These are phyloP conservation scores for Sylvicapra grimmia DNA, from an alignment of 2,113 vertebrate genomes.

Conservation along the genomic window DNA sequence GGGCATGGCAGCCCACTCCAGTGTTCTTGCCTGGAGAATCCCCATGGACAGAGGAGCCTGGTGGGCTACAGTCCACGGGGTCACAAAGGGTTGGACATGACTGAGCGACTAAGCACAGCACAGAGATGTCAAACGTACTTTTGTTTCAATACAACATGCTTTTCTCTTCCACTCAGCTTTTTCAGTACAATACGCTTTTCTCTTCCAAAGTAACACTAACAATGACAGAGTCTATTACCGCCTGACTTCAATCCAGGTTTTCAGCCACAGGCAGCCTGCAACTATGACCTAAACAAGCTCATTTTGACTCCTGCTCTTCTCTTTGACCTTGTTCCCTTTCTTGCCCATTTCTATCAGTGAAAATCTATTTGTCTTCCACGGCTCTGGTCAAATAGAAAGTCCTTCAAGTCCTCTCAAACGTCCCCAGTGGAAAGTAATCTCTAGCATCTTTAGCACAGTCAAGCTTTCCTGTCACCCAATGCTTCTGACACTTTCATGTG, in stretches of 20 bases:
- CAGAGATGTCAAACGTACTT: not conserved
- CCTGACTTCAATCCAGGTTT: not conserved
- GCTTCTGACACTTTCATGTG: not conserved
- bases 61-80: not conserved
- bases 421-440: not conserved
- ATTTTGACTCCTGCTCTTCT: not conserved
- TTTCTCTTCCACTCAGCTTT: not conserved
- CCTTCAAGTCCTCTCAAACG: not conserved
- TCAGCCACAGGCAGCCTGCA: not conserved
- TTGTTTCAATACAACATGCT: not conserved
- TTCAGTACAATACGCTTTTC: not conserved
- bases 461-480: not conserved
- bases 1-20: not conserved
- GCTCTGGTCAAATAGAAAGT: not conserved
- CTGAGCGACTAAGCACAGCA: not conserved
- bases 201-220: not conserved
- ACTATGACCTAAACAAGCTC: not conserved
- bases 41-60: not conserved
- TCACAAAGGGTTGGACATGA: not conserved
- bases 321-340: not conserved
- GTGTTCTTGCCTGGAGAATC: not conserved
- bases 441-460: not conserved
- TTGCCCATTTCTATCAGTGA: not conserved
- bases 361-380: not conserved
- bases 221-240: not conserved